Conservation (phyloP, 2,888 invertebrate species). For the Acrocyrtus sp. region DNA sequence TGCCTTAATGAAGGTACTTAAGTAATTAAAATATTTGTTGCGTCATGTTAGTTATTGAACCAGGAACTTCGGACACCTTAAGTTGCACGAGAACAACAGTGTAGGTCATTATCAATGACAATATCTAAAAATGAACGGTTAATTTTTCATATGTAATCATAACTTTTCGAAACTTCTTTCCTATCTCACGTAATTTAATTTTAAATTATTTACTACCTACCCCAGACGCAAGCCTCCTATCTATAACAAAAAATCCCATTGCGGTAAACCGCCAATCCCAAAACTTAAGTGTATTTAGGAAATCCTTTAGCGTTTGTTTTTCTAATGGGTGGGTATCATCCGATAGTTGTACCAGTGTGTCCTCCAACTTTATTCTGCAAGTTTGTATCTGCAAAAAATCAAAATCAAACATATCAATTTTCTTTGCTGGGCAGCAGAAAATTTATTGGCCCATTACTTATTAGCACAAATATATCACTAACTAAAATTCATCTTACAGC, state of each 20-base stretch:
- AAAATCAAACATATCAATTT: too few species aligned
- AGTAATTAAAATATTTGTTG: too few species aligned
- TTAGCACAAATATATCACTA: too few species aligned
- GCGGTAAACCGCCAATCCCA: conserved; percentile 25
- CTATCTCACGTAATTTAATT: too few species aligned
- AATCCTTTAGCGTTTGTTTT: conserved; percentile 9
- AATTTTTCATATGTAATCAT: too few species aligned
- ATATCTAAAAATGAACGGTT: background rate
- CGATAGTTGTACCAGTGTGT: background rate
- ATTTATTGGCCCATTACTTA: too few species aligned
- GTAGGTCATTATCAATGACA: conserved; percentile 6
- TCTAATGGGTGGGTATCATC: background rate
- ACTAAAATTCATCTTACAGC: too few species aligned
- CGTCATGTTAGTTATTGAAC: conserved; percentile 1
- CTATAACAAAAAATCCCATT: background rate
- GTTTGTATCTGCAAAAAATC: background rate
- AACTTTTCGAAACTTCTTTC: too few species aligned
- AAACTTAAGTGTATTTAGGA: background rate
- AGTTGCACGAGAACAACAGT: conserved; percentile 12
- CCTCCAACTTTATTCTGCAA: conserved; percentile 6
- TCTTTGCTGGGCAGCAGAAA: too few species aligned
- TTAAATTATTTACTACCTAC: background rate
- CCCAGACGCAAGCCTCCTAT: conserved; percentile 14
- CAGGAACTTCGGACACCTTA: background rate
- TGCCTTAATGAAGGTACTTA: too few species aligned